Evolutionary conservation across 2,888 invertebrate species (phyloP).

Genomic region (Hedya salicella): DNA sequence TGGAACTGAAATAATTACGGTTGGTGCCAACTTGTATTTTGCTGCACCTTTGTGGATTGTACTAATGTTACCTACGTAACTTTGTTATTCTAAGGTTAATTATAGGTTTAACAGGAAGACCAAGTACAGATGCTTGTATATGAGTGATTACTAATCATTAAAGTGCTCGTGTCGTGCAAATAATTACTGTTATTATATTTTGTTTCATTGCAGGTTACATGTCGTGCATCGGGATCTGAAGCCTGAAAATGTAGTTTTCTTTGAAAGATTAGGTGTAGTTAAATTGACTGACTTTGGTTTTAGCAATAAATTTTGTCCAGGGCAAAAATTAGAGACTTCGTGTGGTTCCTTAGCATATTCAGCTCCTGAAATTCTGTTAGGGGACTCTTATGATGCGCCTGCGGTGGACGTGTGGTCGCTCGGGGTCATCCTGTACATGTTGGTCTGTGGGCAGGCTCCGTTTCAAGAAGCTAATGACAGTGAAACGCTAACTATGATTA

Average conservation of each 20-base stretch:
- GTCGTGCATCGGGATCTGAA: slow-evolving; percentile 95
- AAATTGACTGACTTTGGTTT: slow-evolving; percentile 99
- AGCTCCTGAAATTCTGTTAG: slow-evolving; percentile 98
- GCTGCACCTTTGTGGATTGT: neutral
- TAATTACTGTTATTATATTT: slow-evolving; percentile 23
- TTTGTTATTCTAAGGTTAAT: slow-evolving; percentile 13
- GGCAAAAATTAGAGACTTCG: slow-evolving; percentile 98
- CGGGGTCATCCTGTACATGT: slow-evolving; percentile 99
- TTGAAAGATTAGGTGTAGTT: slow-evolving; percentile 97
- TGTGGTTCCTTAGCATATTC: slow-evolving; percentile 99
- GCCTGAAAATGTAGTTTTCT: slow-evolving; percentile 99
- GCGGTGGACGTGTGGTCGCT: slow-evolving; percentile 99
- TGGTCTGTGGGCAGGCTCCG: slow-evolving; percentile 98
- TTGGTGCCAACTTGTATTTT: no score
- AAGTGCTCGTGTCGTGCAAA: slow-evolving; percentile 12
- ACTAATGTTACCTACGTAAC: neutral
- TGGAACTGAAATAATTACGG: no score
- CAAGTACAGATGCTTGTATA: neutral
- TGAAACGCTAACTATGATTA: slow-evolving; percentile 99
- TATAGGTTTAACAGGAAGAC: slow-evolving; percentile 1
- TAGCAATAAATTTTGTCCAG: slow-evolving; percentile 98
- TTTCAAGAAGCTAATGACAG: slow-evolving; percentile 99
- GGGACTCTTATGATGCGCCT: slow-evolving; percentile 99
- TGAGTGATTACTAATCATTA: slow-evolving; percentile 11
- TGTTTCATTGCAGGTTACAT: slow-evolving; percentile 79